Evolutionary conservation across 2,797 vertebrate species (phyloP).

Genomic region (Lepidocolaptes lacrymiger): DNA sequence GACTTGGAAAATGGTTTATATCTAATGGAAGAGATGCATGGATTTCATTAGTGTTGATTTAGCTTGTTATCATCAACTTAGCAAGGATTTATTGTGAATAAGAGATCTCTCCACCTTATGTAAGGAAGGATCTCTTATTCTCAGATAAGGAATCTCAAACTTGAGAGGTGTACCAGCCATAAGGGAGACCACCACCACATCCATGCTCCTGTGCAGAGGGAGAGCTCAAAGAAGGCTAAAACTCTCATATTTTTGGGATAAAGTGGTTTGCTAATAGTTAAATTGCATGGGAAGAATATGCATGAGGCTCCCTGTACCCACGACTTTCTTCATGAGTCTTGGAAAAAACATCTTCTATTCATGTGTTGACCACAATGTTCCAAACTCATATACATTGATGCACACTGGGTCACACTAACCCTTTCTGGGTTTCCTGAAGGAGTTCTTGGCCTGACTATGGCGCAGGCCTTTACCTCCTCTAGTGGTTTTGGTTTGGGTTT

Average conservation of each 20-base stretch:
- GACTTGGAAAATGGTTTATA: background rate
- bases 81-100: background rate
- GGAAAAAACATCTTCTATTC: background rate
- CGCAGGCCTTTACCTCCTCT: background rate
- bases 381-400: accelerated
- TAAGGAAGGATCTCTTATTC: background rate
- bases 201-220: background rate
- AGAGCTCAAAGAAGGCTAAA: background rate
- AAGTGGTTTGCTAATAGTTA: background rate
- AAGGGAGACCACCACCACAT: no score
- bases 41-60: background rate
- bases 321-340: background rate
- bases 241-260: background rate
- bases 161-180: background rate
- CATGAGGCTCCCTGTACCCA: background rate
- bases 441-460: background rate
- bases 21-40: background rate
- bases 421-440: background rate
- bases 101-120: background rate
- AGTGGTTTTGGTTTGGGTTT: no score
- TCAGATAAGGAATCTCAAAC: background rate
- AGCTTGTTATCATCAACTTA: background rate
- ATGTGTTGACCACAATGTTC: background rate
- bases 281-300: background rate
- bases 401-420: background rate